Percentiles rank a stretch among this genome's conserved stretches.
phyloP scores from a whole-genome alignment of 1,140 invertebrate species.

The Zaprionus ornatus region DNA sequence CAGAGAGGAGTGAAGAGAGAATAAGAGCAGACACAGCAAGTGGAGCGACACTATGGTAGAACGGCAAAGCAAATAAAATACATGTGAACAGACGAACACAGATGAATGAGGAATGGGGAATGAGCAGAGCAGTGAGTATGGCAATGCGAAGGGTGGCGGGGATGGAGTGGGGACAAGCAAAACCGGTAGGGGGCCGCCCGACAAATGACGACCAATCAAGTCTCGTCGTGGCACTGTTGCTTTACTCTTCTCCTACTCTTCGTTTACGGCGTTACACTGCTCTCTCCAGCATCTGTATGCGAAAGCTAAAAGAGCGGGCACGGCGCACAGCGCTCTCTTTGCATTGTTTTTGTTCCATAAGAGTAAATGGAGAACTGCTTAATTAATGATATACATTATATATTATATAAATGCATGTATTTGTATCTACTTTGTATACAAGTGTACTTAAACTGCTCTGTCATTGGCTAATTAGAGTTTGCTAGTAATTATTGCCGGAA shows the following conservation, averaged over 20 bases:
- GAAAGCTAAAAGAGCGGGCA: slow-evolving; percentile 34
- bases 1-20: slow-evolving; percentile 8
- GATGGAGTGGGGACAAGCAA: slow-evolving; percentile 10
- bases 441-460: slow-evolving; percentile 24
- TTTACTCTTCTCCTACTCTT: slow-evolving; percentile 59
- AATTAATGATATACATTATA: slow-evolving; percentile 59
- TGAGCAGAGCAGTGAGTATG: not conserved
- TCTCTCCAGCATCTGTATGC: slow-evolving; percentile 31
- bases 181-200: slow-evolving; percentile 34
- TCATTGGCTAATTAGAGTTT: slow-evolving; percentile 75
- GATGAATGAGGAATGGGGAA: not conserved
- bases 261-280: slow-evolving; percentile 1
- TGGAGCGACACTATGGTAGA: slow-evolving; percentile 6
- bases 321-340: slow-evolving; percentile 16
- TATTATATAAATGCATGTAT: too few relatives aligned
- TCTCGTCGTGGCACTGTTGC: slow-evolving; percentile 57
- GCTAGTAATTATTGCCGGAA: slow-evolving; percentile 50
- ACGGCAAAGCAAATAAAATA: slow-evolving; percentile 50
- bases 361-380: not conserved
- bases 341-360: slow-evolving; percentile 7
- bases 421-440: too few relatives aligned
- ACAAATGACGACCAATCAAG: slow-evolving; percentile 70
- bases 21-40: not conserved
- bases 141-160: slow-evolving; percentile 3
- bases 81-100: slow-evolving; percentile 27